These are phyloP conservation scores for Xanthorhoe designata DNA, from an alignment of 2,888 invertebrate genomes.

Conservation along the genomic window DNA sequence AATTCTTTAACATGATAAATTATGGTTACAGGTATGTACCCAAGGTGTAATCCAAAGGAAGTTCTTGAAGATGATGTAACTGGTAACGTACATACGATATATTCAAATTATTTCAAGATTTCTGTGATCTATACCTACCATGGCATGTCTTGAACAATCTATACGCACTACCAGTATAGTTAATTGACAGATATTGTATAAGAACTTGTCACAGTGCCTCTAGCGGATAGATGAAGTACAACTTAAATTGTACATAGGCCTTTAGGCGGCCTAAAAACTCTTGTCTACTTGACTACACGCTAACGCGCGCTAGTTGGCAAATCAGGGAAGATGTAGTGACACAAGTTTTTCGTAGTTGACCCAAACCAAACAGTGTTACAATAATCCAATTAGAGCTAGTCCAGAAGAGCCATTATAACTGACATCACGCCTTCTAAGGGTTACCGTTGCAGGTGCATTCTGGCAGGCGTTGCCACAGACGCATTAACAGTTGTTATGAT, in stretches of 20 bases:
- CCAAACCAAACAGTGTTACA: conserved; percentile 28
- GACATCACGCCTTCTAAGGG: conserved; percentile 61
- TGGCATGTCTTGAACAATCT: no score
- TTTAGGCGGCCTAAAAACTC: no score
- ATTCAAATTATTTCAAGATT: no score
- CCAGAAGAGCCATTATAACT: conserved; percentile 55
- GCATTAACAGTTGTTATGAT: not conserved
- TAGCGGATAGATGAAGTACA: no score
- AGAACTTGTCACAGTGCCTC: no score
- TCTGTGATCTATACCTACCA: no score
- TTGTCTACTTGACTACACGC: no score
- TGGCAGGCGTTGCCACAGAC: conserved; percentile 39
- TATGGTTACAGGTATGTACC: conserved; percentile 32
- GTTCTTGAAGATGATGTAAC: not conserved
- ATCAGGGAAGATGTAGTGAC: no score
- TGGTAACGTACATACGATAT: conserved; percentile 9
- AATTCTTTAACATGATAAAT: not conserved
- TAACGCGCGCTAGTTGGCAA: no score
- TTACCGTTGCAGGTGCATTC: conserved; percentile 60
- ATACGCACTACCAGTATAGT: no score
- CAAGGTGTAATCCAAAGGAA: not conserved
- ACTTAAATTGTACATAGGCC: no score
- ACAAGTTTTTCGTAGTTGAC: not conserved
- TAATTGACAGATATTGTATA: no score
- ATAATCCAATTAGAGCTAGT: conserved; percentile 40